Percentiles rank a stretch among this genome's conserved stretches.
Conservation (phyloP, 1,140 invertebrate genomes). For the Drosophila nebulosa region DNA sequence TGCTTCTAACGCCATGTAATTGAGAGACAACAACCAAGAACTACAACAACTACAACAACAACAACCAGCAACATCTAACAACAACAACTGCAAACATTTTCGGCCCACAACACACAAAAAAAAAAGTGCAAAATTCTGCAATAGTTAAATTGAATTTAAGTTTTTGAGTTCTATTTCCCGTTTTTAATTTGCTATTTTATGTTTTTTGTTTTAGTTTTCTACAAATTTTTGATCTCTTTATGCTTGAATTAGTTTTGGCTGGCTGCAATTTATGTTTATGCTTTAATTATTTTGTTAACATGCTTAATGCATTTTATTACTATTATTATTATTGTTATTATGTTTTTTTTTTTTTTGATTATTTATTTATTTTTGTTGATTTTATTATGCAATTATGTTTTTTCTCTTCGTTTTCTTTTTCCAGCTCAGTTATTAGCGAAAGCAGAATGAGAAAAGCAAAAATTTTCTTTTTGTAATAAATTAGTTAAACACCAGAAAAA, state of each 20-base stretch:
- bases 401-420: conserved; percentile 49
- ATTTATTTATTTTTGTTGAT: conserved; percentile 51
- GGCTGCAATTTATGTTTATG: conserved; percentile 58
- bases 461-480: conserved; percentile 60
- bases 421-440: conserved; percentile 72
- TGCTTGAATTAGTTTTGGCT: conserved; percentile 63
- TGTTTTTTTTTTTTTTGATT: conserved; percentile 30
- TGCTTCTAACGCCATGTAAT: conserved; percentile 70
- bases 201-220: conserved; percentile 34
- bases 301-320: conserved; percentile 49
- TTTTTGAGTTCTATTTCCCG: conserved; percentile 6
- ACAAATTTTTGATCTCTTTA: conserved; percentile 68
- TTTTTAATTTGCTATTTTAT: conserved; percentile 30
- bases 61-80: conserved; percentile 8
- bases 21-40: conserved; percentile 42
- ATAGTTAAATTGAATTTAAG: conserved; percentile 69
- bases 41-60: conserved; percentile 7
- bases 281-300: conserved; percentile 67
- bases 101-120: conserved; percentile 46
- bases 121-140: conserved; percentile 63
- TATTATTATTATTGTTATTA: conserved; percentile 37
- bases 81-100: conserved; percentile 47
- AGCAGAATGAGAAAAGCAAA: conserved; percentile 32
- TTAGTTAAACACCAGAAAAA: conserved; percentile 43
- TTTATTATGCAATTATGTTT: conserved; percentile 37